These are phyloP conservation scores for Bungarus multicinctus DNA, from an alignment of 2,113 vertebrate species.

Conservation along the genomic window DNA sequence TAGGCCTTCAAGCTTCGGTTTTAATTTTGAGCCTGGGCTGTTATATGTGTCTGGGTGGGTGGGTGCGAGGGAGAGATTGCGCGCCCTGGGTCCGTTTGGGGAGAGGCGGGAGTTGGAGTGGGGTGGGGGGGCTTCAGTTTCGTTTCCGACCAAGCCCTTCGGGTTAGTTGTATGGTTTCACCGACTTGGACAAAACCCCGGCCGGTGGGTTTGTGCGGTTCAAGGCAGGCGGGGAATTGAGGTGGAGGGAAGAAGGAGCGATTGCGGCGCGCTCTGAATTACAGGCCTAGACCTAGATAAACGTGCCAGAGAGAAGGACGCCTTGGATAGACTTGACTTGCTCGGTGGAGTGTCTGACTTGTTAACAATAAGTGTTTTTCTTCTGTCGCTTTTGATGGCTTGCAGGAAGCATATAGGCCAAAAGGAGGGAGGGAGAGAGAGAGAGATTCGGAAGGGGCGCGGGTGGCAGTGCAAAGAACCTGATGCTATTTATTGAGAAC, in stretches of 20 bases:
- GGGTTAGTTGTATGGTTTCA: background rate
- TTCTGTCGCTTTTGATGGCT: background rate
- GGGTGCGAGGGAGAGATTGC: background rate
- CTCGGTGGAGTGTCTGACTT: background rate
- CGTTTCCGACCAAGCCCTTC: background rate
- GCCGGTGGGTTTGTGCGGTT: background rate
- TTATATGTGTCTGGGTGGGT: background rate
- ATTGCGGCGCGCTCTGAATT: background rate
- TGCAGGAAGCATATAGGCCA: background rate
- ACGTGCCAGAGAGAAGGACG: background rate
- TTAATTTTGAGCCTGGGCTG: background rate
- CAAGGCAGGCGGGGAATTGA: too few relatives aligned
- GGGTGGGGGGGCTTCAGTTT: background rate
- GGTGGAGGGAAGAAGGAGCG: too few relatives aligned
- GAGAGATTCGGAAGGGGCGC: background rate
- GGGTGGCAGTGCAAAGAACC: background rate
- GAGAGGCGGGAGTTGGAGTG: too few relatives aligned
- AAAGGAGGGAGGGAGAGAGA: too few relatives aligned
- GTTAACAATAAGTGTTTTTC: background rate
- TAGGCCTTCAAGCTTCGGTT: background rate
- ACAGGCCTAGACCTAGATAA: background rate
- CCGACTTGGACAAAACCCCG: background rate
- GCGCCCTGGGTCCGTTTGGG: rapidly evolving
- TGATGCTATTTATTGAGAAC: background rate
- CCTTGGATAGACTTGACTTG: background rate